Conservation (phyloP, 1,140 invertebrate genomes). For the Acromyrmex heyeri region DNA sequence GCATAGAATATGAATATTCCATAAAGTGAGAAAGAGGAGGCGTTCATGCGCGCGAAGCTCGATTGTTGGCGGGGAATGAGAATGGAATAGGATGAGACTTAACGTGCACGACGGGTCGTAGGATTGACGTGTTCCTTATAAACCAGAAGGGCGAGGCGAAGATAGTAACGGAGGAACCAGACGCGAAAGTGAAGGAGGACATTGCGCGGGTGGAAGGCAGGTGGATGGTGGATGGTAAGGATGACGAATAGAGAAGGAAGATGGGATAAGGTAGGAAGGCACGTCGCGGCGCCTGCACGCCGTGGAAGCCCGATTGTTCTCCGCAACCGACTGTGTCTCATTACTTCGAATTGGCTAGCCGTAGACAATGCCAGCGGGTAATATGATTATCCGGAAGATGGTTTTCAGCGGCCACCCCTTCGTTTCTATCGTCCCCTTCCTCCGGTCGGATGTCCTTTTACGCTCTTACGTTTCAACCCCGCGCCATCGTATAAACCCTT, state of each 20-base stretch:
- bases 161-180: conserved; percentile 43
- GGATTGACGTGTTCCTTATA: conserved; percentile 81
- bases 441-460: conserved; percentile 65
- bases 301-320: conserved; percentile 83
- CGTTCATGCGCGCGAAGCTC: conserved; percentile 19
- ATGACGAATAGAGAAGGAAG: conserved; percentile 67
- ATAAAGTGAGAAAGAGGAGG: conserved; percentile 43
- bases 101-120: conserved; percentile 70
- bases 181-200: conserved; percentile 14
- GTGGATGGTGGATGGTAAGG: conserved; percentile 43
- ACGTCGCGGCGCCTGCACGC: conserved; percentile 74
- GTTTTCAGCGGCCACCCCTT: conserved; percentile 75
- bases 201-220: not conserved
- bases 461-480: conserved; percentile 17
- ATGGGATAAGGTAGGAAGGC: conserved; percentile 72
- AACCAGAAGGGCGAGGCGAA: conserved; percentile 65
- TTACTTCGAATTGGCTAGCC: conserved; percentile 85
- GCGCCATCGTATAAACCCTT: conserved; percentile 59
- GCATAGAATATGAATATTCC: conserved; percentile 51
- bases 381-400: conserved; percentile 82
- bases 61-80: conserved; percentile 61
- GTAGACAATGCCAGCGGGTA: conserved; percentile 84
- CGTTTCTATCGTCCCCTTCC: conserved; percentile 54
- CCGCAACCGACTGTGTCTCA: conserved; percentile 83
- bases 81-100: conserved; percentile 72